Base-by-base conservation (phyloP, 1,140 invertebrate species). In the Orchesella cincta region DNA sequence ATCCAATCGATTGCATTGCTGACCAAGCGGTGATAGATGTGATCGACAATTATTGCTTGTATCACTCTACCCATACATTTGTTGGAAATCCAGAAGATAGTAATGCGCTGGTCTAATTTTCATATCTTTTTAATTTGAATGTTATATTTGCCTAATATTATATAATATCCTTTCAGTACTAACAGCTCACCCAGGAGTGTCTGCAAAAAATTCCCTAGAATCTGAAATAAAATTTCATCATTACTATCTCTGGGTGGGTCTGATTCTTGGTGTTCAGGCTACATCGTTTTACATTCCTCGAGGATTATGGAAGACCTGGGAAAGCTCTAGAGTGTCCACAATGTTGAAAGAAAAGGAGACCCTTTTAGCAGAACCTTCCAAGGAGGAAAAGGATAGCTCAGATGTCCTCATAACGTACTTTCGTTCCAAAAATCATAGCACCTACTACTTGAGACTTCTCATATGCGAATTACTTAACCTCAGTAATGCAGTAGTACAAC, bases 381-480 rank as follows among this genome's bases (percentile, higher is more conserved):
- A n/a, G 23, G 54, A 3, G 2, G 28, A 67, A 67, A 12, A 8
- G 5, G 31, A n/a, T 57, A 57, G 52, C 52, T 14, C 5, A 14
- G 52, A 57, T 14, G 23, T 14, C 18, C 39, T 8, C 18, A 18
- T 18, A 26, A 57, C 14, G 23, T n/a, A n/a, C n/a, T n/a, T n/a
- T n/a, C n/a, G n/a, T 12, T 67, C 62, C 2, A 67, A 33, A 12
- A 3, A 14, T 12, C 62, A 78, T 36, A 46, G 54, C 1, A 23
- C 31, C n/a, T 78, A 80, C 84, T 93, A 93, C 5, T 91, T 92
- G 67, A 92, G 91, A 28, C 96, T 95, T 85, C 93, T 94, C 85
- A 89, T 94, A 79, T 94, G 93, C 84, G 94, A 96, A 86, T 85
- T 85, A 29, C 83, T 87, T 39, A 86, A 86, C 75, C 79, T 87